Base-by-base conservation (phyloP, 2,888 invertebrate species). In the Spodoptera picta region DNA sequence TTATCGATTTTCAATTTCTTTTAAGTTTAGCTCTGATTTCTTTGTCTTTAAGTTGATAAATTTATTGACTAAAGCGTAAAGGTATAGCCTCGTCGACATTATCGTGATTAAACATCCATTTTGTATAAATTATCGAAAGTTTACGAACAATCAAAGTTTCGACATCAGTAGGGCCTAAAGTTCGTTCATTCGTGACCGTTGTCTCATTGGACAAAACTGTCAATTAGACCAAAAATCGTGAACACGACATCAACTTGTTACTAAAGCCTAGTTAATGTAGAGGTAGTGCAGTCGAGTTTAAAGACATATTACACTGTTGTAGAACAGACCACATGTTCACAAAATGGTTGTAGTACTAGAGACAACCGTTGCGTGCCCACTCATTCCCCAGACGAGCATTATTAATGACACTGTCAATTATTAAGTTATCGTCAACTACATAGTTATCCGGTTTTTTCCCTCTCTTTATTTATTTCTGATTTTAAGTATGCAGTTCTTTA, bases 141-240 rank as follows among this genome's bases (percentile, higher is more conserved):
- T 50, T 14, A 24, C 10, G 10, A 51, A 12, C 12, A 49, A 47
- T 54, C 12, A n/a, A 9, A 4, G 4, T 11, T 50, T 50, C 50
- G 19, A 41, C 19, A 23, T 41, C 41, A 42, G 3, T 36, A 41
- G 36, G 36, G 36, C 36, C 12, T 27, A 10, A 54, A 23, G 49
- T 6, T n/a, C n/a, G n/a, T n/a, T n/a, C 19, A 14, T 23, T 19
- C 10, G n/a, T 19, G 60, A 55, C 41, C 49, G 59, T 50, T 41
- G 47, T 48, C 56, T 36, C 36, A 36, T 9, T 36, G 36, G n/a
- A 62, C 59, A 36, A 53, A 62, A 46, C 56, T 68, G 73, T 60
- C 62, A 67, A 72, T 72, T 72, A 68, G 50, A 41, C 56, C 54
- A 19, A 67, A 70, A 56, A 60, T 44, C 19, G 50, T 62, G 49